Evolutionary conservation across 2,888 invertebrate species (phyloP).

Genomic region (Dynastes maya): DNA sequence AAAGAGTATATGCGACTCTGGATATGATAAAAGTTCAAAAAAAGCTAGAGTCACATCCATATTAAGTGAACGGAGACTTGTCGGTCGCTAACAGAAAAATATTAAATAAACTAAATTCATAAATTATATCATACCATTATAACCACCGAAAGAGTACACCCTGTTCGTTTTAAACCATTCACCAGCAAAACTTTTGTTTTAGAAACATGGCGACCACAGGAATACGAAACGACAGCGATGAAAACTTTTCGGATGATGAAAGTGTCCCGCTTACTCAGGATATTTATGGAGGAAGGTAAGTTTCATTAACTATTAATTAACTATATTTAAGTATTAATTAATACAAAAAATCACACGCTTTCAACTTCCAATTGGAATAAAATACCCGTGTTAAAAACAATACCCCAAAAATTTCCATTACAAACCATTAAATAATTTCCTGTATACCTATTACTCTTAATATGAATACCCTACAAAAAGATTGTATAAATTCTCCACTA

Average conservation of each 20-base stretch:
- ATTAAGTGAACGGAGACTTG: too few relatives aligned
- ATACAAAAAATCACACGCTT: conserved; percentile 4
- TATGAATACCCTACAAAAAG: too few relatives aligned
- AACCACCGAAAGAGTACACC: too few relatives aligned
- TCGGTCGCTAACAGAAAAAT: too few relatives aligned
- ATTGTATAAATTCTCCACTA: too few relatives aligned
- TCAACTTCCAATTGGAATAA: neutral
- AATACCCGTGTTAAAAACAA: neutral
- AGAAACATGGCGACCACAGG: conserved; percentile 68
- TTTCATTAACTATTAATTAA: conserved; percentile 26
- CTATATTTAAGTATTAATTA: conserved; percentile 20
- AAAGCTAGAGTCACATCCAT: too few relatives aligned
- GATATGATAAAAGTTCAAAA: too few relatives aligned
- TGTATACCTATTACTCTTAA: neutral
- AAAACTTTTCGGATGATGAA: conserved; percentile 90
- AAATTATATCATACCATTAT: neutral
- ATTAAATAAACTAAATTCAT: too few relatives aligned
- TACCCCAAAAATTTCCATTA: neutral
- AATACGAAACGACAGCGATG: conserved; percentile 80
- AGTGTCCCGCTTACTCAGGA: conserved; percentile 90
- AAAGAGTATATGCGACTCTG: too few relatives aligned
- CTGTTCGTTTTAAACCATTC: neutral
- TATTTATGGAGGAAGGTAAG: conserved; percentile 92
- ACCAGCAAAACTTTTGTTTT: neutral
- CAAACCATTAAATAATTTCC: neutral